Evolutionary conservation across 2,797 vertebrate species (phyloP), one percentile per base, ranked within the genome.

Genomic region (Amblyopsis hoosieri): DNA sequence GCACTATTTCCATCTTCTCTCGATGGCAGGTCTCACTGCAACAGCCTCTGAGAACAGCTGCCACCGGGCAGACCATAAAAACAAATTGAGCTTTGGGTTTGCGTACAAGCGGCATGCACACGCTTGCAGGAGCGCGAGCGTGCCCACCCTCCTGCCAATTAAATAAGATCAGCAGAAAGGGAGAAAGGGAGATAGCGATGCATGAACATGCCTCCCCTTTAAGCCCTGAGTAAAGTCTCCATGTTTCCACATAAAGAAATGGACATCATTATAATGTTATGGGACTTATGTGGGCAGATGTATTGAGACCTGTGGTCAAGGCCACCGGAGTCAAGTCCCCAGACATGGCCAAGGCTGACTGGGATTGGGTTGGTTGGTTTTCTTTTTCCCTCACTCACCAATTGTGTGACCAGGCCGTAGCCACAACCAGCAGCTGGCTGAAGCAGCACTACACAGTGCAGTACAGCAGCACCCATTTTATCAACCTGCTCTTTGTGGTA

Each of bases 41-140:
- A 47, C 66, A 47, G 53, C 15, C 60, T 66, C 45, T 33, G 54
- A 69, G 69, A 81, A 76, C 80, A 84, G 83, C 79, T 81, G 83
- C 66, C 73, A 5, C 76, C 69, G 71, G 75, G 69, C 42, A 15
- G 0, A 51, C 58, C 51, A 5, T 69, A 75, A 73, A 79, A 62
- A 55, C 68, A 15, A 73, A 68, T 64, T 70, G 75, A 67, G 80
- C 71, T 45, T 11, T 50, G 17, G 8, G 60, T 86, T 77, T 69
- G 13, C 71, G 33, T 72, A 55, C 47, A 13, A 64, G 65, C 59
- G 13, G 56, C 52, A 10, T 52, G 55, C 3, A 45, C 47, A 46
- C 72, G 60, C 29, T 3, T 57, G 54, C 60, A 76, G 63, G 56
- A 52, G 63, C 71, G n/a, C 12, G 14, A 17, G 56, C 47, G 14